phyloP scores from a whole-genome alignment of 2,797 vertebrate species.

The Dendrocincla tyrannina region DNA sequence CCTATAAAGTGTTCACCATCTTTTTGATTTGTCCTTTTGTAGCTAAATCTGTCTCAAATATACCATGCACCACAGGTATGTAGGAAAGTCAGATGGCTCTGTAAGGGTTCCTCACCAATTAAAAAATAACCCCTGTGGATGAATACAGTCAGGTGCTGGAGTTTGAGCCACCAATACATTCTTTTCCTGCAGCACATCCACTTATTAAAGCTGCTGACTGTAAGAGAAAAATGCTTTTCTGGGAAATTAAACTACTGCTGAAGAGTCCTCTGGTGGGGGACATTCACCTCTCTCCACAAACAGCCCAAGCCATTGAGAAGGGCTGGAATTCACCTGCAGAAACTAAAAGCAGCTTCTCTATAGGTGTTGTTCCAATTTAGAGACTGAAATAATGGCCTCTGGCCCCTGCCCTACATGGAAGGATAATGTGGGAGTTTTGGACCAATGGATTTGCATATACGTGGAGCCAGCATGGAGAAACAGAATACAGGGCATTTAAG shows the following conservation, averaged over 20 bases:
- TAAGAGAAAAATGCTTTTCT: conserved; percentile 21
- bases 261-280: conserved; percentile 2
- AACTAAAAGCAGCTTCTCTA: not conserved
- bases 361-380: conserved; percentile 14
- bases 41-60: conserved; percentile 26
- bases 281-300: conserved; percentile 8
- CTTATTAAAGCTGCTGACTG: conserved; percentile 13
- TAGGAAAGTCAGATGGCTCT: conserved; percentile 16
- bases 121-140: conserved; percentile 46
- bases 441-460: not conserved
- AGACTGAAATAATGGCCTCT: not conserved
- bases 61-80: not conserved
- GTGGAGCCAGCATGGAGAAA: not conserved
- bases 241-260: conserved; percentile 38
- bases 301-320: conserved; percentile 5
- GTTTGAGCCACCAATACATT: conserved; percentile 35
- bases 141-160: conserved; percentile 1
- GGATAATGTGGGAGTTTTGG: not conserved
- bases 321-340: conserved; percentile 23
- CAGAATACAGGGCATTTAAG: not conserved
- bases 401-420: not conserved
- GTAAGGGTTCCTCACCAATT: conserved; percentile 55
- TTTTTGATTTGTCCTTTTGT: conserved; percentile 31
- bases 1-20: not conserved
- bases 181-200: conserved; percentile 20